phyloP scores from a whole-genome alignment of 2,113 vertebrate genomes.

The Craseonycteris thonglongyai region DNA sequence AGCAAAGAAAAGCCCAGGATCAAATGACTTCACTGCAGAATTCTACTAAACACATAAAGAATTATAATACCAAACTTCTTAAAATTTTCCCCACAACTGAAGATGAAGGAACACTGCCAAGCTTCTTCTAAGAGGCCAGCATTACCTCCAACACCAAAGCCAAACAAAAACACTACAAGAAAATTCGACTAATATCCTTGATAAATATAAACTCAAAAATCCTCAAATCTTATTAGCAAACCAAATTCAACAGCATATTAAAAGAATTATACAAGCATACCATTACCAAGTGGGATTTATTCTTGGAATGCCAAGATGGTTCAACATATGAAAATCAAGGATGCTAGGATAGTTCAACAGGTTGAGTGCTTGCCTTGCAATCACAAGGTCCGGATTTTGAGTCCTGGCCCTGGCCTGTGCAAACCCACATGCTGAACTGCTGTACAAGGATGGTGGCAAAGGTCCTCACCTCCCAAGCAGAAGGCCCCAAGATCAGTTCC shows the following conservation, averaged over 20 bases:
- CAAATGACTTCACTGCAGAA: not conserved
- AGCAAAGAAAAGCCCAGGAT: not conserved
- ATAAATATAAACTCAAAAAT: not conserved
- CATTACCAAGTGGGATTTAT: not conserved
- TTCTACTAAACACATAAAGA: not conserved
- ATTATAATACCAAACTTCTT: not conserved
- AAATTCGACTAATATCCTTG: not conserved
- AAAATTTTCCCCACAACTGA: not conserved
- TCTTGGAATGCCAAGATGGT: not conserved
- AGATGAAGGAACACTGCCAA: not conserved
- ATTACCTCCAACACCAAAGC: not conserved
- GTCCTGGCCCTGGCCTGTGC: too few species aligned
- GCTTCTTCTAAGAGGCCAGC: not conserved
- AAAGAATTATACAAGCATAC: not conserved
- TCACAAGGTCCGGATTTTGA: too few species aligned
- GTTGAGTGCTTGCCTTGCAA: too few species aligned
- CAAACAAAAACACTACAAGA: not conserved
- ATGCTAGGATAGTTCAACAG: too few species aligned
- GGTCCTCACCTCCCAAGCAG: too few species aligned
- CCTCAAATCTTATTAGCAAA: not conserved
- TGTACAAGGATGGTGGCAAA: too few species aligned
- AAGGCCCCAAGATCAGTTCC: too few species aligned
- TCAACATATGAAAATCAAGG: not conserved
- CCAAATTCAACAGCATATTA: not conserved
- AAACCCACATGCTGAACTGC: too few species aligned